Evolutionary conservation across 1,140 invertebrate genomes (phyloP), one percentile per base, ranked within the genome.

Genomic region (Panagrolaimus sp.): DNA sequence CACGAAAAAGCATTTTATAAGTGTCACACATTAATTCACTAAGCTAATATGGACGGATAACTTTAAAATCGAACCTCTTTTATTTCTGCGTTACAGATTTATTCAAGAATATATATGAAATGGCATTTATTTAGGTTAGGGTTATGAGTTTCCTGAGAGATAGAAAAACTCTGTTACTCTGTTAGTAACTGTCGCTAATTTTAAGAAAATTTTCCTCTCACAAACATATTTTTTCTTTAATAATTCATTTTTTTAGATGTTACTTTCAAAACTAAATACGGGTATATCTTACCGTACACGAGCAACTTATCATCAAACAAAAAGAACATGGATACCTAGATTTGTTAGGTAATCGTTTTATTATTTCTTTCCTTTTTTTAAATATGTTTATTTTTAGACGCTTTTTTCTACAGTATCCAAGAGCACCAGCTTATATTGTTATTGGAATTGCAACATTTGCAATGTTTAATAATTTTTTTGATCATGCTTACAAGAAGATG

Each of bases 331-430:
- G 25, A 48, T 64, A n/a, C 71, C 71, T 8, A 64, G 46, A 13
- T 69, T 69, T 64, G 47, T 69, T 31, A 65, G 71, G 71, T 72
- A 66, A n/a, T n/a, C n/a, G n/a, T n/a, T n/a, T 20, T 25, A 31
- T 9, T 63, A 46, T 57, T 1, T 0, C 51, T 57, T 20, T 1
- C 7, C 31, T 38, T 43, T 16, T 16, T 9, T 46, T 3, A 20
- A n/a, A 25, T 4, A n/a, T 63, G 14, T 57, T 46, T 16, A 9
- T 31, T 46, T 67, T 1, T 48, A 72, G 71, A 43, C 63, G 71
- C 2, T 72, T 72, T 43, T 46, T 72, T 5, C 64, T 72, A 7
- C 64, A 67, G n/a, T 69, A 72, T 48, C 71, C 71, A 14, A 66
- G 38, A 27, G 67, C 71, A 14, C 71, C 45, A 42, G 11, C 69